Percentiles rank a stretch among this genome's conserved stretches.
Conservation (phyloP, 2,888 invertebrate species). For the Trissonchulus latispiculum region DNA sequence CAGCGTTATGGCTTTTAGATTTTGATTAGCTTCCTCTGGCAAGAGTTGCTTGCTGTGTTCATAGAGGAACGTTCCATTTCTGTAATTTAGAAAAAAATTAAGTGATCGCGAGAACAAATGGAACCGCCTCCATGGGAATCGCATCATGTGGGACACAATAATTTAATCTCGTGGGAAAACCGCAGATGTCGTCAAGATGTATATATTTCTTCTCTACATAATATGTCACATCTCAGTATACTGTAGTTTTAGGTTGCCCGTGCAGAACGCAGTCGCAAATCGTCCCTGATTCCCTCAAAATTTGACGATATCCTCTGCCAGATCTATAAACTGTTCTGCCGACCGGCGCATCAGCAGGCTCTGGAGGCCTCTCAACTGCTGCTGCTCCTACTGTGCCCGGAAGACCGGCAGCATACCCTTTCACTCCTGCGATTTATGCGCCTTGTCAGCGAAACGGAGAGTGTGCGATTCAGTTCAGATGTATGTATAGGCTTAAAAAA, state of each 20-base stretch:
- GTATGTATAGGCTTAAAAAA: slow-evolving; percentile 4
- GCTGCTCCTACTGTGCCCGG: not conserved
- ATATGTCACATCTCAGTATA: too few species aligned
- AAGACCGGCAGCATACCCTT: not conserved
- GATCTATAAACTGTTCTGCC: slow-evolving; percentile 1
- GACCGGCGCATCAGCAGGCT: not conserved
- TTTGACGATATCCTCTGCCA: slow-evolving; percentile 13
- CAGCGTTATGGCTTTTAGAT: too few species aligned
- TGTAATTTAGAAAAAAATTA: too few species aligned
- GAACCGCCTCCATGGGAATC: too few species aligned
- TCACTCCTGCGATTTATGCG: slow-evolving; percentile 10
- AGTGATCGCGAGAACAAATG: too few species aligned
- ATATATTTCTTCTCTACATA: too few species aligned
- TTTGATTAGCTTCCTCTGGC: too few species aligned
- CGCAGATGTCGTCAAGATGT: too few species aligned
- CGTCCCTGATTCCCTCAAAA: not conserved
- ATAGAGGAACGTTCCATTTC: too few species aligned
- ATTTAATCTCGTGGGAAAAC: too few species aligned
- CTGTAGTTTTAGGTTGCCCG: not conserved
- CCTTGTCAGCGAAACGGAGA: not conserved
- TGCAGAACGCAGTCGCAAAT: not conserved
- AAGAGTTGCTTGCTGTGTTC: too few species aligned
- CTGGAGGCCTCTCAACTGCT: slow-evolving; percentile 19
- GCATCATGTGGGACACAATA: too few species aligned
- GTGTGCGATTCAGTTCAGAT: not conserved